Evolutionary conservation across 2,797 vertebrate species (phyloP).

Genomic region (Smutsia gigantea): DNA sequence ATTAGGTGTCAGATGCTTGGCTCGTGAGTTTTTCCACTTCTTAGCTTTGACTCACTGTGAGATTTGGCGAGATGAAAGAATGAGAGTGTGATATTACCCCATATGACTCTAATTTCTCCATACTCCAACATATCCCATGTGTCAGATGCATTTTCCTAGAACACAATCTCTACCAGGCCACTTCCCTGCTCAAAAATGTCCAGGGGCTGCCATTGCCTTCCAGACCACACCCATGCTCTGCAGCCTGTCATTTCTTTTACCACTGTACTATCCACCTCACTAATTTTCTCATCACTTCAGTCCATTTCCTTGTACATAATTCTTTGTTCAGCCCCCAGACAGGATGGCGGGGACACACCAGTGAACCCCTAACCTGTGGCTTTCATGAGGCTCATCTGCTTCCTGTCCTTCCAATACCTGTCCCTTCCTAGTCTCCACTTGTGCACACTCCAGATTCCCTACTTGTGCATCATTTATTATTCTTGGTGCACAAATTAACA

Average conservation of each 20-base stretch:
- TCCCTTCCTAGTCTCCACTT: neutral
- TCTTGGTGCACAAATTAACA: neutral
- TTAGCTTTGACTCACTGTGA: neutral
- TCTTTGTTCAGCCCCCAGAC: neutral
- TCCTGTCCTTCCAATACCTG: neutral
- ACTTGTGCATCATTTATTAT: neutral
- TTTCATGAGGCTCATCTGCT: neutral
- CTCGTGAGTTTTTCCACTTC: neutral
- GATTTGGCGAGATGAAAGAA: neutral
- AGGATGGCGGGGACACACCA: neutral
- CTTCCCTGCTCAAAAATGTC: neutral
- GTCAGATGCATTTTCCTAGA: neutral
- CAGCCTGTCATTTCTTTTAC: neutral
- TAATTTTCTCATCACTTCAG: neutral
- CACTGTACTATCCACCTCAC: neutral
- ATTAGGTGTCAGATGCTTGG: neutral
- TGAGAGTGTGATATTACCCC: neutral
- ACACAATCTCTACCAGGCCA: neutral
- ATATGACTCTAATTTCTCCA: neutral
- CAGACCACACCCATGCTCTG: neutral
- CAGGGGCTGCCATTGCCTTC: neutral
- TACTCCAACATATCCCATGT: accelerated
- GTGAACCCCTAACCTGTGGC: neutral
- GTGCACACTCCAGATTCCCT: neutral
- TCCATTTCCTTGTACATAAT: neutral